Evolutionary conservation across 2,797 vertebrate genomes (phyloP).

Genomic region (Emydoidea blandingii): DNA sequence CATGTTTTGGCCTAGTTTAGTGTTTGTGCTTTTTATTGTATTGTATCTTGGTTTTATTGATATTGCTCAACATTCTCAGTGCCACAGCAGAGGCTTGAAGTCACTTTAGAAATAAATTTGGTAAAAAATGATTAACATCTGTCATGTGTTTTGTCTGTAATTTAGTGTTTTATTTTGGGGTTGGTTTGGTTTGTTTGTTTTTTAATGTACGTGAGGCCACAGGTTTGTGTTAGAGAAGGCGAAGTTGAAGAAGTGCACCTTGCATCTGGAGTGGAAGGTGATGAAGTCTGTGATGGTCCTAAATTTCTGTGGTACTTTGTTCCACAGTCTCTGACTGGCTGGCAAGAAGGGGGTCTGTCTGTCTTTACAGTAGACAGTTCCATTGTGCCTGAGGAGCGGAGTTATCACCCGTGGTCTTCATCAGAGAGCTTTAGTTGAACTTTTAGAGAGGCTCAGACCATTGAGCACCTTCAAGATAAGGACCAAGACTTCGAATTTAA

Average conservation of each 20-base stretch:
- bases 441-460: not conserved
- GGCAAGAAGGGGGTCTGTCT: not conserved
- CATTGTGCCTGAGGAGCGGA: not conserved
- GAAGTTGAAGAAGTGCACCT: not conserved
- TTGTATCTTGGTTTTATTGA: not conserved
- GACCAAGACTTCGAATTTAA: not conserved
- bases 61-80: not conserved
- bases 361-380: not conserved
- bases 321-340: not conserved
- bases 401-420: not conserved
- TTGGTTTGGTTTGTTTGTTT: no score
- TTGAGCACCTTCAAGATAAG: not conserved
- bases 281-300: not conserved
- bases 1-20: not conserved
- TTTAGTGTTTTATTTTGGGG: not conserved
- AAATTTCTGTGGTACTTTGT: not conserved
- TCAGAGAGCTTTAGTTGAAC: not conserved
- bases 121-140: not conserved
- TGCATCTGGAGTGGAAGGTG: not conserved
- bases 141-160: not conserved
- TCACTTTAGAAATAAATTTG: not conserved
- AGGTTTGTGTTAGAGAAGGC: not conserved
- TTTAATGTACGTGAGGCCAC: not conserved
- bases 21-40: not conserved
- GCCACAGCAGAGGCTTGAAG: not conserved